A percentile compares a stretch with the other conserved stretches of the same genome.
phyloP scores from a whole-genome alignment of 92 coral and sea anemone genomes.

The Scolanthus callimorphus region DNA sequence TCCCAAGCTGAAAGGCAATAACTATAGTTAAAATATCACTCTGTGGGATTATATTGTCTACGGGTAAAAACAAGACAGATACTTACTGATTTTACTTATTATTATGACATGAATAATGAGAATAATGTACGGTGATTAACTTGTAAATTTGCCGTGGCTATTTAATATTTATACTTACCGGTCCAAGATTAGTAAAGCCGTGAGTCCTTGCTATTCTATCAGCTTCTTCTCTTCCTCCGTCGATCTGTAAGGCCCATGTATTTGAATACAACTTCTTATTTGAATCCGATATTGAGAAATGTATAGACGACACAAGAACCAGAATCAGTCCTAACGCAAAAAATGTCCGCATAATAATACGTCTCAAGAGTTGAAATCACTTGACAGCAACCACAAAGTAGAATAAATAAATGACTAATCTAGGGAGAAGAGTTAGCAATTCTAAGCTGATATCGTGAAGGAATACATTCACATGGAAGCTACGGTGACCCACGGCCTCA shows the following conservation, averaged over 20 bases:
- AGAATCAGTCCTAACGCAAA: background rate
- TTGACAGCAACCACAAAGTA: background rate
- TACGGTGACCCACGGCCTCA: background rate
- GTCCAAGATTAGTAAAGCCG: constrained; percentile 75
- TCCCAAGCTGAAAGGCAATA: too few relatives aligned
- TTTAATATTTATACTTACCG: constrained; percentile 44
- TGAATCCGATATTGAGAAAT: constrained; percentile 1
- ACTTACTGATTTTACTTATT: too few relatives aligned
- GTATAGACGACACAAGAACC: background rate
- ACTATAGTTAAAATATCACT: too few relatives aligned
- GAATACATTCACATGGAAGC: constrained; percentile 10
- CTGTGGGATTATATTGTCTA: constrained; percentile 37
- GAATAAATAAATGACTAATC: background rate
- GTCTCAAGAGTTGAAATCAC: background rate
- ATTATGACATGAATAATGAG: too few relatives aligned
- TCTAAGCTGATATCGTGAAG: constrained; percentile 8
- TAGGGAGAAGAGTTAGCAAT: background rate
- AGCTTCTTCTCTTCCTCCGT: constrained; percentile 75
- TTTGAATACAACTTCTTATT: constrained; percentile 61
- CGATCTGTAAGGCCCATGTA: constrained; percentile 88
- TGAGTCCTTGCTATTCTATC: constrained; percentile 72
- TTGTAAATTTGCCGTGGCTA: too few relatives aligned
- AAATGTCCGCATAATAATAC: background rate
- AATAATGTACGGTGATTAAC: too few relatives aligned
- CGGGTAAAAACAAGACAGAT: background rate